A percentile compares a stretch with the other conserved stretches of the same genome.
phyloP scores from a whole-genome alignment of 2,797 vertebrate genomes.

The Clarias laeviceps region DNA sequence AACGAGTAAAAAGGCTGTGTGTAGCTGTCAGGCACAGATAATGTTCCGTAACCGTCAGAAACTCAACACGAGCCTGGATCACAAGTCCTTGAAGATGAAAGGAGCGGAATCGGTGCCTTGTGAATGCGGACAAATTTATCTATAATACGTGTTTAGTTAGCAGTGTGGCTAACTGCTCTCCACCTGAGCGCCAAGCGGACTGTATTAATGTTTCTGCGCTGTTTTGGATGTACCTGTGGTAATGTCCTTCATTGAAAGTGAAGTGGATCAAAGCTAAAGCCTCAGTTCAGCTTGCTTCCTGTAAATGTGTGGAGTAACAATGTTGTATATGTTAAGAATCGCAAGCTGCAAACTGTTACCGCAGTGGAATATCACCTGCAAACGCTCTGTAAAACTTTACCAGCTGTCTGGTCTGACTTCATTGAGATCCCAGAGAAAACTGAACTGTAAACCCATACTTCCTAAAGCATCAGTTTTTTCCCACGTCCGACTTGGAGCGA shows the following conservation, averaged over 20 bases:
- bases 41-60: constrained; percentile 68
- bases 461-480: constrained; percentile 34
- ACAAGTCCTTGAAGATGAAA: not conserved
- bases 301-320: constrained; percentile 63
- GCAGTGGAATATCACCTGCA: constrained; percentile 53
- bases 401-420: constrained; percentile 52
- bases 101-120: not conserved
- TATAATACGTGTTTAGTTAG: not conserved
- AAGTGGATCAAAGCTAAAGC: constrained; percentile 15
- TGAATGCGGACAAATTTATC: not conserved
- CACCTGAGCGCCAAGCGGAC: no score
- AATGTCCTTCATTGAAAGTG: not conserved
- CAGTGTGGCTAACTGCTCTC: not conserved
- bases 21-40: constrained; percentile 72
- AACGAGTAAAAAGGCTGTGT: constrained; percentile 48
- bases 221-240: not conserved
- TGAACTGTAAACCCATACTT: not conserved
- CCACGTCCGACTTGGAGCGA: constrained; percentile 13
- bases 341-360: constrained; percentile 52
- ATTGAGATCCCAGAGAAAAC: constrained; percentile 53
- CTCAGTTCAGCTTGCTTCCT: constrained; percentile 18
- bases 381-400: constrained; percentile 40
- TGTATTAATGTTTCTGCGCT: not conserved
- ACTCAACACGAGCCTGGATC: constrained; percentile 46
- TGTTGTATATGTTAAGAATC: constrained; percentile 61